Conservation (phyloP, 2,113 vertebrate genomes). For the Cygnus atratus region DNA sequence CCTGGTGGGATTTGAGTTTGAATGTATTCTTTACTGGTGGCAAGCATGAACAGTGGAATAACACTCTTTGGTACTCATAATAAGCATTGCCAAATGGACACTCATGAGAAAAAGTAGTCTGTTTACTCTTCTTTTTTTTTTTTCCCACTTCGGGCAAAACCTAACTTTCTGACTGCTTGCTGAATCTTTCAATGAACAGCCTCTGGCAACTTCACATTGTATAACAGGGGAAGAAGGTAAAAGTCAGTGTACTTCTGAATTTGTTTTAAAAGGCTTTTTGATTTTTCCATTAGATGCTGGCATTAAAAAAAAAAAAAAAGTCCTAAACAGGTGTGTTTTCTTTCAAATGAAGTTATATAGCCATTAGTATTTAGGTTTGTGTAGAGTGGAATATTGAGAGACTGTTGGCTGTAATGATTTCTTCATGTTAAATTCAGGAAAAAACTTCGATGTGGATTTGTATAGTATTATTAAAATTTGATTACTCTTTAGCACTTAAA, state of each 20-base stretch:
- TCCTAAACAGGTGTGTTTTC: background rate
- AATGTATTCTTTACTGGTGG: background rate
- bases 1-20: background rate
- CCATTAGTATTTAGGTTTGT: background rate
- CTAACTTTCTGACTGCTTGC: background rate
- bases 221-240: background rate
- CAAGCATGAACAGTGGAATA: background rate
- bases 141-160: background rate
- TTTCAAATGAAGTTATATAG: background rate
- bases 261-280: background rate
- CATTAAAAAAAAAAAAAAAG: background rate
- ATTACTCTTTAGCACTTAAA: background rate
- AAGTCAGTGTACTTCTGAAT: background rate
- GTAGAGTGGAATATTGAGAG: background rate
- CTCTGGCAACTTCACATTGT: background rate
- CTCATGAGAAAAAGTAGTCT: background rate
- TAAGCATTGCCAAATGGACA: background rate
- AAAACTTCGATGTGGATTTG: accelerated
- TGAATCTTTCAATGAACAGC: background rate
- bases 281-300: background rate
- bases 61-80: accelerated
- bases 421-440: background rate
- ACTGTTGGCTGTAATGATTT: background rate
- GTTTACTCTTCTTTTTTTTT: background rate
- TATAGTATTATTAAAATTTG: background rate